These are phyloP conservation scores for Sarcophaga subvicina DNA, from an alignment of 2,888 invertebrate species.

Conservation along the genomic window DNA sequence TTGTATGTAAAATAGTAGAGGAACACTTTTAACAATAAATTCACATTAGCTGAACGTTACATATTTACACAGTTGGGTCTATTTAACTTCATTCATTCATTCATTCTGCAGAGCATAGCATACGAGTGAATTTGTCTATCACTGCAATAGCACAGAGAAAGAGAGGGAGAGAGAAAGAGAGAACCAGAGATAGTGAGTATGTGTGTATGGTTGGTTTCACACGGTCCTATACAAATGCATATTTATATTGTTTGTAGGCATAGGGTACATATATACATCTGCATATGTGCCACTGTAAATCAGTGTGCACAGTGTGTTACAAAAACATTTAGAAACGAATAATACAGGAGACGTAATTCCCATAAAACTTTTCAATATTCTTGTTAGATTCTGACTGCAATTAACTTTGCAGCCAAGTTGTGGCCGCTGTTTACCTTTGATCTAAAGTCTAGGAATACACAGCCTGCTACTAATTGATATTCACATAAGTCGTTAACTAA, in stretches of 20 bases:
- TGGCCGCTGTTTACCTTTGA: too few relatives aligned
- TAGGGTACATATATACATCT: slow-evolving; percentile 38
- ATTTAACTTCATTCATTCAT: slow-evolving; percentile 70
- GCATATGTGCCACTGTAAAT: slow-evolving; percentile 18
- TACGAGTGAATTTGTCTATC: neutral
- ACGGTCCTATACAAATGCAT: slow-evolving; percentile 45
- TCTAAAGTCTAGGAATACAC: too few relatives aligned
- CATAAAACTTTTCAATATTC: too few relatives aligned
- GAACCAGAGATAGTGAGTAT: slow-evolving; percentile 52
- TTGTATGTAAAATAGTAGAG: slow-evolving; percentile 52
- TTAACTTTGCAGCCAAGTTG: too few relatives aligned
- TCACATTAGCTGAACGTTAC: slow-evolving; percentile 79
- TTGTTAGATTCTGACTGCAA: too few relatives aligned
- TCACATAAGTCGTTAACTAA: too few relatives aligned
- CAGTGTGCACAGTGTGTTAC: slow-evolving; percentile 11
- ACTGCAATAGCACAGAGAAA: neutral
- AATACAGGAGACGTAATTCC: too few relatives aligned
- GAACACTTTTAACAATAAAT: slow-evolving; percentile 77
- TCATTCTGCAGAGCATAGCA: slow-evolving; percentile 36
- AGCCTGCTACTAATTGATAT: too few relatives aligned
- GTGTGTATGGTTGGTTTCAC: slow-evolving; percentile 63
- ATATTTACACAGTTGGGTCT: slow-evolving; percentile 78
- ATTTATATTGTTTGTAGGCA: slow-evolving; percentile 23
- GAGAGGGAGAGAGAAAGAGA: slow-evolving; percentile 1
- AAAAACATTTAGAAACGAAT: neutral